phyloP scores from a whole-genome alignment of 1,140 invertebrate genomes.

The Batillaria attramentaria region DNA sequence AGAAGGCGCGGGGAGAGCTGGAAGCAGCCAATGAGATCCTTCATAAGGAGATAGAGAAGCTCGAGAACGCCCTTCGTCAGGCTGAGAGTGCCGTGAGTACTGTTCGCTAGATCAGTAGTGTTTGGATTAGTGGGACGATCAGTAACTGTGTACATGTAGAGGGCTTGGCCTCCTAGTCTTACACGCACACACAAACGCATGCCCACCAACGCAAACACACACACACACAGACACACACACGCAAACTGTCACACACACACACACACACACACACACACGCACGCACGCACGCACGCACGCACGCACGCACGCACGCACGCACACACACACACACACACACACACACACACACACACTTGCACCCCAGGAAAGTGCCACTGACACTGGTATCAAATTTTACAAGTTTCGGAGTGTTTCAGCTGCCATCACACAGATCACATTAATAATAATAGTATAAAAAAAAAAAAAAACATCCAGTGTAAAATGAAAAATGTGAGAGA shows the following conservation, averaged over 20 bases:
- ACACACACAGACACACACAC: background rate
- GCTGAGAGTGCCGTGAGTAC: conserved; percentile 56
- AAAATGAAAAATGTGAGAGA: too few species aligned
- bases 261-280: background rate
- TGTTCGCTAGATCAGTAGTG: background rate
- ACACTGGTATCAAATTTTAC: too few species aligned
- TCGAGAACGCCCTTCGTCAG: conserved; percentile 62
- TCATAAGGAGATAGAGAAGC: conserved; percentile 64
- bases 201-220: background rate
- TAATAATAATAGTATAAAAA: too few species aligned
- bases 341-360: background rate
- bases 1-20: conserved; percentile 56
- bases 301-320: background rate
- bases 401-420: too few species aligned
- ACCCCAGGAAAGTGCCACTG: too few species aligned
- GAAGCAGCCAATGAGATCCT: conserved; percentile 67
- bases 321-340: conserved; percentile 13
- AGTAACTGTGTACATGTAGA: background rate
- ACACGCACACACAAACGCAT: background rate
- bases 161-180: background rate
- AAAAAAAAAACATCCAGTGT: too few species aligned
- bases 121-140: background rate
- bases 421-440: too few species aligned
- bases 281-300: background rate
- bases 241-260: background rate